These are phyloP conservation scores for Neomorphus geoffroyi DNA, from an alignment of 2,797 vertebrate genomes.

Conservation along the genomic window DNA sequence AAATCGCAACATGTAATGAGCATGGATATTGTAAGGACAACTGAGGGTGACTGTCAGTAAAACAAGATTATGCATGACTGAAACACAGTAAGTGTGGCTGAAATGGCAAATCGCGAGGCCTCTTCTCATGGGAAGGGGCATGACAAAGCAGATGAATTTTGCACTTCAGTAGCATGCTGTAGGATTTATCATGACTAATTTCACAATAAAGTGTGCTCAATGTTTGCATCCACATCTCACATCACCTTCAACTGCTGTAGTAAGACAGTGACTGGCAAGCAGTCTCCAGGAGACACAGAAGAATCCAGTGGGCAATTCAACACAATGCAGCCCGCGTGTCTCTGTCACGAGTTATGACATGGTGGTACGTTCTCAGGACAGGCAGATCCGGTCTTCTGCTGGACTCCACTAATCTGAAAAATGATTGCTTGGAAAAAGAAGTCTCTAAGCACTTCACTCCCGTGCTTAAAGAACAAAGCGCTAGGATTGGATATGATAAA, in stretches of 20 bases:
- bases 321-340: constrained; percentile 31
- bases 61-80: constrained; percentile 54
- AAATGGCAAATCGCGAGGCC: constrained; percentile 59
- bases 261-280: constrained; percentile 72
- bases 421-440: constrained; percentile 68
- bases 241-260: constrained; percentile 70
- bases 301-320: constrained; percentile 67
- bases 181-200: constrained; percentile 70
- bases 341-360: constrained; percentile 32
- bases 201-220: constrained; percentile 78
- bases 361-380: constrained; percentile 52
- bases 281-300: constrained; percentile 58
- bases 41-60: constrained; percentile 62
- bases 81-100: constrained; percentile 57
- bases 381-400: constrained; percentile 57
- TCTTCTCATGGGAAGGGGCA: constrained; percentile 54
- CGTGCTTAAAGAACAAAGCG: constrained; percentile 62
- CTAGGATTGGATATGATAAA: constrained; percentile 70
- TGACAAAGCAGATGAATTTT: constrained; percentile 56
- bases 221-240: constrained; percentile 70
- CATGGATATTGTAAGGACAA: constrained; percentile 30
- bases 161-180: constrained; percentile 80
- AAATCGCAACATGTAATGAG: constrained; percentile 51
- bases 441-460: constrained; percentile 69
- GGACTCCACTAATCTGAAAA: constrained; percentile 70